Evolutionary conservation across 2,797 vertebrate genomes (phyloP), one percentile per base, ranked within the genome.

Genomic region (Danio jaintianensis): DNA sequence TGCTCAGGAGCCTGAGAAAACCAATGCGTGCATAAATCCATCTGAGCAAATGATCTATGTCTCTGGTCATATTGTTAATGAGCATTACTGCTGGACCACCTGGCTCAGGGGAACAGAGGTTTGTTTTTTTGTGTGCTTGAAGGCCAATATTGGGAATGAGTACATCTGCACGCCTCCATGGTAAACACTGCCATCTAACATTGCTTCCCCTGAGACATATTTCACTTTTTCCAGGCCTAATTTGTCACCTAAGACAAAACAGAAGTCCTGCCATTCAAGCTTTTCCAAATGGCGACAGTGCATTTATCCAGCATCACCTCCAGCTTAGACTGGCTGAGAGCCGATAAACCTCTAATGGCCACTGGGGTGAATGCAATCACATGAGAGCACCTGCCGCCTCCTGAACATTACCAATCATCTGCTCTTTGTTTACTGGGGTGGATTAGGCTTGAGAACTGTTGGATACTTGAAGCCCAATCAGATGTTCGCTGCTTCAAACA

Each of bases 301-400:
- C 69, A 77, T 88, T 88, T 76, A 85, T 90, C 82, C 80, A 62
- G 80, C 78, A 69, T 66, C 22, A 88, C 69, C 71, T 61, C 78
- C 70, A 71, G 81, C 64, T 78, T 72, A 80, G 45, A 59, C 88
- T 92, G 91, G 73, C 84, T 85, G 83, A 82, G 75, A 85, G 85
- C 84, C 85, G 89, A 91, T 92, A 91, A 93, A 90, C 81, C 88
- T 86, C 83, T 86, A 87, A 89, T 84, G 82, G 87, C 83, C 81
- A 79, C 80, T 69, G 75, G 67, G 43, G 75, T 80, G 82, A 74
- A 68, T 70, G 81, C 81, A 86, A 84, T 89, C 74, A 43, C 75
- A 78, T 59, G 50, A 55, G 78, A 87, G 80, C 86, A 86, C 85
- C 89, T 89, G 86, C 86, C 81, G 80, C 84, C 84, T 78, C 82